Percentiles rank a stretch among this genome's conserved stretches.
Conservation (phyloP, 2,797 vertebrate genomes). For the Tolypeutes matacus region DNA sequence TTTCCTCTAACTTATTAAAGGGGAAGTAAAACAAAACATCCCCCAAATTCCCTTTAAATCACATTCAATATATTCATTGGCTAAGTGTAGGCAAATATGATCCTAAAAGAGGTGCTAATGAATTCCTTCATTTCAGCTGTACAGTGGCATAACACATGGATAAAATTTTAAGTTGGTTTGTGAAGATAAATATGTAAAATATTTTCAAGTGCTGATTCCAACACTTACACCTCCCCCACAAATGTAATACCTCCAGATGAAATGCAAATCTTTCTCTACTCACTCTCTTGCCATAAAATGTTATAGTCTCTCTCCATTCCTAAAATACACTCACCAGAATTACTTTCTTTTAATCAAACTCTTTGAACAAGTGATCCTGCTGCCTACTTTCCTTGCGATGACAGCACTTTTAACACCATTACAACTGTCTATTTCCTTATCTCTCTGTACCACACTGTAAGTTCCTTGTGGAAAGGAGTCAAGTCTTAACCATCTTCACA, state of each 20-base stretch:
- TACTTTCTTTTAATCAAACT: constrained; percentile 14
- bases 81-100: constrained; percentile 29
- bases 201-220: constrained; percentile 40
- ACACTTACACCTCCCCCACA: background rate
- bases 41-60: constrained; percentile 40
- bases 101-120: constrained; percentile 48
- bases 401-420: background rate
- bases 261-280: background rate
- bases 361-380: background rate
- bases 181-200: constrained; percentile 58
- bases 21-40: constrained; percentile 57
- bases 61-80: constrained; percentile 55
- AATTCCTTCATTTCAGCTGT: constrained; percentile 57
- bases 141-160: constrained; percentile 38
- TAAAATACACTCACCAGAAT: background rate
- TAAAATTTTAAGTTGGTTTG: constrained; percentile 15
- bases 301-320: background rate
- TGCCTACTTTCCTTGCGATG: background rate
- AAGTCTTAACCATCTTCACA: background rate
- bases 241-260: constrained; percentile 4
- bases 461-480: background rate
- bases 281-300: background rate
- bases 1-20: constrained; percentile 65
- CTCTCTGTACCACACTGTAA: background rate
- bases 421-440: background rate